Evolutionary conservation across 2,888 invertebrate species (phyloP).

Genomic region (Boloria selene): DNA sequence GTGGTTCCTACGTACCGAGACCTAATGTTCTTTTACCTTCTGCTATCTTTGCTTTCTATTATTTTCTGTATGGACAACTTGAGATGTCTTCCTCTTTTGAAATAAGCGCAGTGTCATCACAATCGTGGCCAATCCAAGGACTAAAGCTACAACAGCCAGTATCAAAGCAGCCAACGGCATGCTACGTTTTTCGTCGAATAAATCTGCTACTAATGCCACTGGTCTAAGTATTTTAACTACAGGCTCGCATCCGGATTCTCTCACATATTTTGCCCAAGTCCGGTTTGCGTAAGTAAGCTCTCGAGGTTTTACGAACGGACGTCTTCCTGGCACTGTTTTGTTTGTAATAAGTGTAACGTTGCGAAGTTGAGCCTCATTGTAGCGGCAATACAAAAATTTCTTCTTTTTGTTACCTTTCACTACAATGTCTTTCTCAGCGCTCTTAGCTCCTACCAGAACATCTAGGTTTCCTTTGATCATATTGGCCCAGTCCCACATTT

Average conservation of each 20-base stretch:
- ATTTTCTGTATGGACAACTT: constrained; percentile 55
- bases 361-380: constrained; percentile 82
- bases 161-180: constrained; percentile 60
- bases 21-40: constrained; percentile 31
- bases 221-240: constrained; percentile 76
- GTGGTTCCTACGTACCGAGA: background rate
- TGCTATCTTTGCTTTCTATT: constrained; percentile 66
- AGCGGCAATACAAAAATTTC: constrained; percentile 84
- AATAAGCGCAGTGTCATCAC: constrained; percentile 67
- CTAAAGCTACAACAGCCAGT: constrained; percentile 61
- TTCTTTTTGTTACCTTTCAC: constrained; percentile 85
- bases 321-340: constrained; percentile 79
- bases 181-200: constrained; percentile 47
- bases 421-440: constrained; percentile 83
- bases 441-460: constrained; percentile 85
- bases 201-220: constrained; percentile 61
- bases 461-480: constrained; percentile 84
- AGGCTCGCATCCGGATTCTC: constrained; percentile 84
- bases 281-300: constrained; percentile 83
- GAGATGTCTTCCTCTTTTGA: constrained; percentile 48
- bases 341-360: constrained; percentile 73
- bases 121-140: constrained; percentile 58
- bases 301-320: constrained; percentile 82
- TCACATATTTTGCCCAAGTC: constrained; percentile 88
- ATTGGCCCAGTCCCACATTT: constrained; percentile 88